phyloP scores from a whole-genome alignment of 2,888 invertebrate genomes.

The Euclidia mi region DNA sequence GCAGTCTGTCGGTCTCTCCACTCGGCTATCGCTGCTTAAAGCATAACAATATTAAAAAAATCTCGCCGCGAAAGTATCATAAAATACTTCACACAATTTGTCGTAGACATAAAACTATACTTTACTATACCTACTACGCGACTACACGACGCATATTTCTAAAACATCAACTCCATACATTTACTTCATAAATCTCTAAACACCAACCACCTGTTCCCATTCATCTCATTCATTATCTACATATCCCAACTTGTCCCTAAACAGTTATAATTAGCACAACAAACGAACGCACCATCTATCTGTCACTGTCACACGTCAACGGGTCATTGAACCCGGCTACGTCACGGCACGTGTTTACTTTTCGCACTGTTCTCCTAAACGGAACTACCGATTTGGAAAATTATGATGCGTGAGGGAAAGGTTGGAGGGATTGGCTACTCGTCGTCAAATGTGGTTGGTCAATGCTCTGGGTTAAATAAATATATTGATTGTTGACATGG shows the following conservation, averaged over 20 bases:
- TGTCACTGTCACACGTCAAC: conserved; percentile 47
- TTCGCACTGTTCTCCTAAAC: conserved; percentile 21
- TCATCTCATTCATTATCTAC: not conserved
- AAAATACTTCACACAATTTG: not conserved
- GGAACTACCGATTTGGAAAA: conserved; percentile 19
- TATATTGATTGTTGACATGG: no score
- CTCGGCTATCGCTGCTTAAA: no score
- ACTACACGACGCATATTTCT: not conserved
- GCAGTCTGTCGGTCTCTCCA: no score
- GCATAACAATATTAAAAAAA: no score
- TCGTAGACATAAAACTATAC: no score
- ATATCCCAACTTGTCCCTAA: conserved; percentile 18
- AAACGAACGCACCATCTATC: conserved; percentile 49
- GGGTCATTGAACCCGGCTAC: conserved; percentile 53
- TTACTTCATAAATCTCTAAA: conserved; percentile 1
- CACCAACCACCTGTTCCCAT: conserved; percentile 1
- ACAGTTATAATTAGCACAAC: conserved; percentile 50
- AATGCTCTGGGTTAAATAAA: no score
- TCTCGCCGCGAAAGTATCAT: no score
- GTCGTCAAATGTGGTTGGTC: no score
- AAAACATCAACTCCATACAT: not conserved
- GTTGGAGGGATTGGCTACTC: no score
- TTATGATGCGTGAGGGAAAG: not conserved
- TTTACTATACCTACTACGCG: no score
- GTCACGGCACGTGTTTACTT: conserved; percentile 28